phyloP scores from a whole-genome alignment of 2,797 vertebrate species.

The Ateles fusciceps region DNA sequence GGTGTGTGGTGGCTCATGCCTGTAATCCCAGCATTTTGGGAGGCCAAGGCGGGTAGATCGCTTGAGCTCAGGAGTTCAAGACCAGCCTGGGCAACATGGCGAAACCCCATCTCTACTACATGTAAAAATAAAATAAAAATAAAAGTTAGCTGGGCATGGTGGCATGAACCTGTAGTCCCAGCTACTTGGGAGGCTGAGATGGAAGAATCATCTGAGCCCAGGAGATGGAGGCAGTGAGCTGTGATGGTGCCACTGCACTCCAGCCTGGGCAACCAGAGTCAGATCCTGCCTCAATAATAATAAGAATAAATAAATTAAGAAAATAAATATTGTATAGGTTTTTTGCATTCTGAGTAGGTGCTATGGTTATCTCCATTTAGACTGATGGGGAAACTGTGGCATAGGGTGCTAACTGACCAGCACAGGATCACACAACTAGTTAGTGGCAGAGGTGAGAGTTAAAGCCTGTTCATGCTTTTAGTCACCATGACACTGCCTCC shows the following conservation, averaged over 20 bases:
- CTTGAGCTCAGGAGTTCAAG: not conserved
- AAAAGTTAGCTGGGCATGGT: not conserved
- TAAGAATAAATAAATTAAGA: not conserved
- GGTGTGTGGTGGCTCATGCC: not conserved
- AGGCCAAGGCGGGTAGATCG: not conserved
- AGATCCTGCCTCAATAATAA: not conserved
- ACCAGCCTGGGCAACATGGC: not conserved
- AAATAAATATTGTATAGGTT: not conserved
- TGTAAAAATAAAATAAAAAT: not conserved
- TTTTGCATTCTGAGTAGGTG: not conserved
- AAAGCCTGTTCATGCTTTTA: not conserved
- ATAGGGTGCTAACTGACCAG: not conserved
- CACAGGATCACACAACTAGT: not conserved
- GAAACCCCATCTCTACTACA: no score
- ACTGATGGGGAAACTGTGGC: not conserved
- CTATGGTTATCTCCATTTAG: not conserved
- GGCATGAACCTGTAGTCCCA: no score
- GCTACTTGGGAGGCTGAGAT: no score
- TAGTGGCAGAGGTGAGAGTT: not conserved
- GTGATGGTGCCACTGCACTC: not conserved
- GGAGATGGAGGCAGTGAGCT: no score
- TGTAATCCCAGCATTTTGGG: not conserved
- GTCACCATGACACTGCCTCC: not conserved
- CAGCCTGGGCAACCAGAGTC: not conserved
- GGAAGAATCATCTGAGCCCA: no score